Percentiles rank a stretch among this genome's conserved stretches.
Conservation (phyloP, 2,113 vertebrate genomes). For the Alouatta palliata region DNA sequence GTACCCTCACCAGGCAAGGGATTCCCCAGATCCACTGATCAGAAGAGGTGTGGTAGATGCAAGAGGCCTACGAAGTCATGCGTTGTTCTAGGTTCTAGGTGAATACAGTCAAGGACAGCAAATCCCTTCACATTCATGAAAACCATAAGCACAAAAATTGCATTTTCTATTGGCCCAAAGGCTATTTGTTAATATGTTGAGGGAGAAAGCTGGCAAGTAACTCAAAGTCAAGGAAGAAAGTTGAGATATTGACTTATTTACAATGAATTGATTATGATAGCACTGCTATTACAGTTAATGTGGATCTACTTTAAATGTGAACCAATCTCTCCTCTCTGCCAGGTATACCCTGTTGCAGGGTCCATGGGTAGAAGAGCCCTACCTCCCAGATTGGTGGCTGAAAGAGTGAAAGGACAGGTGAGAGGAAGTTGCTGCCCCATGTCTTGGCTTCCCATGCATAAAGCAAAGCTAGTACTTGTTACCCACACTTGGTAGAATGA, state of each 20-base stretch:
- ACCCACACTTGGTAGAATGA: not conserved
- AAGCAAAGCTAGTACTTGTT: not conserved
- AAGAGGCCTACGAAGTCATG: fast-evolving
- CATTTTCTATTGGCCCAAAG: not conserved
- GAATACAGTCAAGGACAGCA: not conserved
- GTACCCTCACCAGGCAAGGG: not conserved
- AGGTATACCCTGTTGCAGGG: not conserved
- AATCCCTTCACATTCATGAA: not conserved
- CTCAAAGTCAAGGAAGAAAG: not conserved
- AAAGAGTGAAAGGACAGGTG: not conserved
- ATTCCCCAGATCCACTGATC: not conserved
- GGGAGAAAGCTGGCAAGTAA: not conserved
- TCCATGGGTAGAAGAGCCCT: not conserved
- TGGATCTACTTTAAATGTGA: not conserved
- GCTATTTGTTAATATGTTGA: not conserved
- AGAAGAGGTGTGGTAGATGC: not conserved
- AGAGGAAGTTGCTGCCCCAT: not conserved
- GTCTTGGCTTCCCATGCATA: conserved; percentile 31
- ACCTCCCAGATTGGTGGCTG: not conserved
- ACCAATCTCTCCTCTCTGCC: not conserved
- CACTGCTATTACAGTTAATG: not conserved
- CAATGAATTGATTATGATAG: not conserved
- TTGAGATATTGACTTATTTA: not conserved
- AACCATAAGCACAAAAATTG: not conserved
- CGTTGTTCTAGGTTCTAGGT: not conserved